Evolutionary conservation across 2,797 vertebrate species (phyloP), one percentile per base, ranked within the genome.

Genomic region (Sciaenops ocellatus): DNA sequence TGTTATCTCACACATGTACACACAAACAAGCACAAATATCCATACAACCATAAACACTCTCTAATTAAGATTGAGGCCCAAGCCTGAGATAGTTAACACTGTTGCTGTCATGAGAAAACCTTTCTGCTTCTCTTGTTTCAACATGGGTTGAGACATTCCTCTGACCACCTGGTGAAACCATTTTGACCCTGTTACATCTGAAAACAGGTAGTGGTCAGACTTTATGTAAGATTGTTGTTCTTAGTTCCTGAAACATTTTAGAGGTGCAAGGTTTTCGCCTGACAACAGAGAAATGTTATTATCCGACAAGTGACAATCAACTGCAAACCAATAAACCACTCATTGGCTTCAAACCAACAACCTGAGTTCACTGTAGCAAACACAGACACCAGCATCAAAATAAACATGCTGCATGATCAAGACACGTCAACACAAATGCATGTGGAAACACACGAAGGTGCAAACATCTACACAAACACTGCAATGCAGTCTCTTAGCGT

Each of bases 391-490:
- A 68, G 63, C 71, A 63, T 63, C 51, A 68, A 71, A 66, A 75
- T 17, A 69, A 66, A 69, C 86, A 89, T 89, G 89, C 84, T 59
- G 24, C 48, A 70, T 28, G 57, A 82, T 55, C 48, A 69, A 55
- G 20, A 66, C 75, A 85, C 48, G 66, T 44, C 38, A 79, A 73
- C 51, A 80, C 52, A 38, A 51, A 78, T 79, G 74, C 51, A 85
- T 30, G 73, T 80, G 70, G 50, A 59, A 63, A 89, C 57, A 77
- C 63, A 80, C 42, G 12, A n/a, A 59, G 52, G 66, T 66, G 60
- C 68, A 83, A 85, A 84, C 63, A 64, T 75, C 44, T 56, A 70
- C 78, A 87, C 78, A 86, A 85, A 82, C 74, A 90, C 84, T 72
- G 74, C 87, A 89, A 84, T 87, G 79, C 81, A 80, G 85, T 82